Conservation (phyloP, 2,113 vertebrate genomes). For the Chaetorhynchus papuensis region DNA sequence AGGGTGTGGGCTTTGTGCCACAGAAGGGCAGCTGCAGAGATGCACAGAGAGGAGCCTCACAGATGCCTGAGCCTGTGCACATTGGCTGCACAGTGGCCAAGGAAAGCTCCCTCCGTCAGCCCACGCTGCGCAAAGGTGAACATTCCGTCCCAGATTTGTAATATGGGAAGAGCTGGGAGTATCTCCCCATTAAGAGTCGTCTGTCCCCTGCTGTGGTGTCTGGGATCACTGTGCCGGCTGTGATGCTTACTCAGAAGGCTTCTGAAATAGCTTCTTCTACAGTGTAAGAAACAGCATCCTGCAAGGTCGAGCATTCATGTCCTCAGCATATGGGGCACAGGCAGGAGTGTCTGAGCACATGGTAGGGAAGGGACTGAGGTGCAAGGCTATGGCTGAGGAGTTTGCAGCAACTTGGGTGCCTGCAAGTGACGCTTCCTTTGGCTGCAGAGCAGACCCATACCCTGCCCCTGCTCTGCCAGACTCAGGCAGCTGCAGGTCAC, state of each 20-base stretch:
- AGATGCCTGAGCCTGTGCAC: background rate
- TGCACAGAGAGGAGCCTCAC: background rate
- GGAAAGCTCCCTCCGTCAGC: background rate
- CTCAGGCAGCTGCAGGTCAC: background rate
- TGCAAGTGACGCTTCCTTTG: background rate
- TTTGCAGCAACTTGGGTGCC: background rate
- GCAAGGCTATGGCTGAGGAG: background rate
- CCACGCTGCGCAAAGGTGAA: background rate
- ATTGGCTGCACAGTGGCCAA: background rate
- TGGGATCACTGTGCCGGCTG: background rate
- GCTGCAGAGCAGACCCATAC: background rate
- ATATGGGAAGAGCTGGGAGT: background rate
- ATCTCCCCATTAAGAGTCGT: background rate
- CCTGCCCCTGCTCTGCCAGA: background rate
- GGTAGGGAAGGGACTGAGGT: background rate
- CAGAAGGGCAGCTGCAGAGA: background rate
- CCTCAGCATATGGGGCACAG: background rate
- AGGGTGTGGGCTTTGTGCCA: background rate
- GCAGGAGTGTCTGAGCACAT: background rate
- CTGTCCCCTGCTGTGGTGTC: background rate
- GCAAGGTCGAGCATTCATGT: background rate
- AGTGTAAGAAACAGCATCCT: accelerated
- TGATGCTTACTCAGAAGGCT: background rate
- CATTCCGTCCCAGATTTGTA: background rate
- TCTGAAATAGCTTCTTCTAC: background rate